These are phyloP conservation scores for Drosophila rufa DNA, from an alignment of 1,140 invertebrate species.

Conservation along the genomic window DNA sequence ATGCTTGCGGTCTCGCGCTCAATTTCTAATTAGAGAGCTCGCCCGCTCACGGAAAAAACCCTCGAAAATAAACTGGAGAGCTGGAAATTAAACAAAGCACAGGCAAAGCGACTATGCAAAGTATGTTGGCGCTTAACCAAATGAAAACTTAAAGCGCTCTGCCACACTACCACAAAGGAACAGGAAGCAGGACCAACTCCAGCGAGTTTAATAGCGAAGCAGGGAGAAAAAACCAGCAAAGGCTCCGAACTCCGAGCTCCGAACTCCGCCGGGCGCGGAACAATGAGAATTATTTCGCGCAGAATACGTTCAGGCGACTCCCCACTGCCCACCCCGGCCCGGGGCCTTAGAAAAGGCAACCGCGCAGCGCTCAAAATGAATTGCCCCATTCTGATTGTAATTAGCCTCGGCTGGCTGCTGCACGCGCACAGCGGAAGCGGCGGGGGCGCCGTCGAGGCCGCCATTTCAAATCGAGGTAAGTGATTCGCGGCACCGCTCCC, in stretches of 20 bases:
- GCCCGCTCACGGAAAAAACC: slow-evolving; percentile 11
- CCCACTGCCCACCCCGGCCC: slow-evolving; percentile 4
- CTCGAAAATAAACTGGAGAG: slow-evolving; percentile 52
- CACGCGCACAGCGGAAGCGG: slow-evolving; percentile 56
- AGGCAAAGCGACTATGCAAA: slow-evolving; percentile 56
- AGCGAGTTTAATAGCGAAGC: slow-evolving; percentile 43
- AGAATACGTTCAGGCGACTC: slow-evolving; percentile 66
- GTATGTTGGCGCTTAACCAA: slow-evolving; percentile 45
- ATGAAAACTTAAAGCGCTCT: slow-evolving; percentile 58
- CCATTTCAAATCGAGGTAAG: slow-evolving; percentile 85
- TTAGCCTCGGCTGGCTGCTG: slow-evolving; percentile 81
- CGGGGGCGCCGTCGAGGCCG: slow-evolving; percentile 64
- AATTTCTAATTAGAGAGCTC: slow-evolving; percentile 63
- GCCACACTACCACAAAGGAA: not conserved
- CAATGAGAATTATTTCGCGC: slow-evolving; percentile 78
- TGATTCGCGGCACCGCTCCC: slow-evolving; percentile 51
- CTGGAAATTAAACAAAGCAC: slow-evolving; percentile 61
- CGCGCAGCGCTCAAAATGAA: slow-evolving; percentile 68
- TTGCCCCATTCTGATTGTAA: slow-evolving; percentile 85
- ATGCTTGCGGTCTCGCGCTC: slow-evolving; percentile 50
- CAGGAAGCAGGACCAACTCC: slow-evolving; percentile 9
- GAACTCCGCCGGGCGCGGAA: slow-evolving; percentile 47
- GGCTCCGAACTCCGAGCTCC: slow-evolving; percentile 12
- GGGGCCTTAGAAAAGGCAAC: slow-evolving; percentile 25
- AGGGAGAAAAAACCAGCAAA: not conserved